Conservation (phyloP, 37 sponge, comb jelly and placozoan genomes). For the Bolinopsis microptera region DNA sequence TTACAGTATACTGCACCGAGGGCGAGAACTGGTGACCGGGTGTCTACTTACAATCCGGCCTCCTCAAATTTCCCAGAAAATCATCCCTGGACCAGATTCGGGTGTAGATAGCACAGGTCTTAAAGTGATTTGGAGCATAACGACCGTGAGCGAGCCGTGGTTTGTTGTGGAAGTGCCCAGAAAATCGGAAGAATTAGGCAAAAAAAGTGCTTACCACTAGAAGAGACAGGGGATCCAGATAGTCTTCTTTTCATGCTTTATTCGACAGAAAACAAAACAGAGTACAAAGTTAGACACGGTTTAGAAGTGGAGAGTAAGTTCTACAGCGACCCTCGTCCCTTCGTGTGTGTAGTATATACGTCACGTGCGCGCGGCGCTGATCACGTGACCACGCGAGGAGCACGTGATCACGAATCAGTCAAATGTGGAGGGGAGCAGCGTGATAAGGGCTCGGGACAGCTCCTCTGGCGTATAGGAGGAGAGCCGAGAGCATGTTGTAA, state of each 20-base stretch:
- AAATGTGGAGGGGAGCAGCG: constrained; percentile 20
- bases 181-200: no score
- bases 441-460: constrained; percentile 23
- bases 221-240: background rate
- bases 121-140: no score
- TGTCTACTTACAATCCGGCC: no score
- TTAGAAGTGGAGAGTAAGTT: background rate
- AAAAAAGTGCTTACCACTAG: background rate
- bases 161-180: no score
- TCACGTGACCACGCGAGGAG: background rate
- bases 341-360: background rate
- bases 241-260: background rate
- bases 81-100: no score
- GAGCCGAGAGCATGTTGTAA: background rate
- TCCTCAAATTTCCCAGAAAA: no score
- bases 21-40: no score
- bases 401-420: background rate
- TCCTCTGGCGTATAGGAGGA: background rate
- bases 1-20: no score
- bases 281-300: background rate
- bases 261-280: background rate
- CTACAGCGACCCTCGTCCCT: background rate
- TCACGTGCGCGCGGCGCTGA: constrained; percentile 13
- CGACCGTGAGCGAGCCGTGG: no score
- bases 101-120: no score